Evolutionary conservation across 2,113 vertebrate genomes (phyloP).

Genomic region (Jacana jacana): DNA sequence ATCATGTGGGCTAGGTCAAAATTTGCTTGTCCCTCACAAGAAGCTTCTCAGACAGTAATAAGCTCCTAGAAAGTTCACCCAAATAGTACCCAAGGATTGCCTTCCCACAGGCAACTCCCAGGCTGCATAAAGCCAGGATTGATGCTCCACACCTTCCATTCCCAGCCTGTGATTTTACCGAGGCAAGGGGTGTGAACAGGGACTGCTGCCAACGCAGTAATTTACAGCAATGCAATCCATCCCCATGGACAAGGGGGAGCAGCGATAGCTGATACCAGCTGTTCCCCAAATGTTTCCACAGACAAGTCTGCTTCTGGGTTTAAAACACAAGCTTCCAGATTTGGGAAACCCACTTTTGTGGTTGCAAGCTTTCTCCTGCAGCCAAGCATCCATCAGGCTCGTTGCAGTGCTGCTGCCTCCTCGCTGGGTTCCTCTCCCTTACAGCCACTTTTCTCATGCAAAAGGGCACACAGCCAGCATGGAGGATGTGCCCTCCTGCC

Average conservation of each 20-base stretch:
- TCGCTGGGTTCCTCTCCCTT: background rate
- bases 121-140: background rate
- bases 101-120: background rate
- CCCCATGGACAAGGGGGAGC: slow-evolving; percentile 49
- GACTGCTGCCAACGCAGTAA: slow-evolving; percentile 6
- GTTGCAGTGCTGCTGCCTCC: background rate
- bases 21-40: background rate
- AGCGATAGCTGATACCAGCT: slow-evolving; percentile 46
- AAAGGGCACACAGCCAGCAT: no score
- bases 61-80: background rate
- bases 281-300: slow-evolving; percentile 46
- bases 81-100: background rate
- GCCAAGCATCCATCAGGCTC: background rate
- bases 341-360: background rate
- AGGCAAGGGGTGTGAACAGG: slow-evolving; percentile 39
- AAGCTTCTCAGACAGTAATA: background rate
- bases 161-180: background rate
- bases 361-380: background rate
- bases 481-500: background rate
- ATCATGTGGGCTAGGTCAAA: background rate
- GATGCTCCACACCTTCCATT: slow-evolving; percentile 37
- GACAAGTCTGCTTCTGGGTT: slow-evolving; percentile 32
- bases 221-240: slow-evolving; percentile 45
- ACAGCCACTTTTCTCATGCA: background rate
- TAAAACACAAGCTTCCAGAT: background rate